Conservation (phyloP, 2,113 vertebrate species). For the Tyrannus savana region DNA sequence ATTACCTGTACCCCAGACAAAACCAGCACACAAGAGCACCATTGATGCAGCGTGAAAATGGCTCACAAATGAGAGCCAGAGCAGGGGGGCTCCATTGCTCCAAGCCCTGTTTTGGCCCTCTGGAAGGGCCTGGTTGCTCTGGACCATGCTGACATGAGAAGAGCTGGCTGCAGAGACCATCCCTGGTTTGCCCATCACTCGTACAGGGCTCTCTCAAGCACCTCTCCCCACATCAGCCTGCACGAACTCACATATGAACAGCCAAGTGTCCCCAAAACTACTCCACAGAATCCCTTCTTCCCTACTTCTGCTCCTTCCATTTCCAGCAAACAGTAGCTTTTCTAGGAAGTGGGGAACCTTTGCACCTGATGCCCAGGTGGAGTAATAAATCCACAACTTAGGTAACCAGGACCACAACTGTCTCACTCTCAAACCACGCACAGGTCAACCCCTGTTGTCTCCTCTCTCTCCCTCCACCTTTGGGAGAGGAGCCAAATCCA, state of each 20-base stretch:
- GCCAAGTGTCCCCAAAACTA: not conserved
- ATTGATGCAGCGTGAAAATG: not conserved
- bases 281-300: not conserved
- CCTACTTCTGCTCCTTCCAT: not conserved
- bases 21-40: not conserved
- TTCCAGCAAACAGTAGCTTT: not conserved
- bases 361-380: too few species aligned
- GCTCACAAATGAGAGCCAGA: not conserved
- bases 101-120: not conserved
- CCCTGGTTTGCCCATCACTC: too few species aligned
- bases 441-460: not conserved
- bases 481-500: not conserved
- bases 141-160: accelerated
- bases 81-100: not conserved
- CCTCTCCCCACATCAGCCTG: not conserved
- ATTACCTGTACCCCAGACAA: not conserved
- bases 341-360: not conserved
- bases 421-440: not conserved
- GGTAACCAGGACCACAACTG: not conserved
- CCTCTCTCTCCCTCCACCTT: not conserved
- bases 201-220: not conserved
- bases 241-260: not conserved
- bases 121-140: not conserved
- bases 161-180: too few species aligned
- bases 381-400: not conserved